Base-by-base conservation (phyloP, 2,113 vertebrate species). In the Stigmatopora argus region DNA sequence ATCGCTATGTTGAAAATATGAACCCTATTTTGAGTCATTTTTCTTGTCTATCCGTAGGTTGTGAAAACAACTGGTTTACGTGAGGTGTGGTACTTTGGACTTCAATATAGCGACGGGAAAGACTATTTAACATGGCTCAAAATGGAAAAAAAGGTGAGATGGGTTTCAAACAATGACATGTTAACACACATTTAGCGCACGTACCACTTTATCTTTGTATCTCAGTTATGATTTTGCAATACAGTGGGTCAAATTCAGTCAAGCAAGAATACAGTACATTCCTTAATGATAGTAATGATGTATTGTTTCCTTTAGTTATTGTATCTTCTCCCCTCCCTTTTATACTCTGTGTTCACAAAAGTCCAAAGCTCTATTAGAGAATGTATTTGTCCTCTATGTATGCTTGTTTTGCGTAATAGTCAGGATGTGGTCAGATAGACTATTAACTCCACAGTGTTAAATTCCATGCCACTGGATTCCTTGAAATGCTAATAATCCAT, bases 81-180 rank as follows among this genome's bases (percentile, higher is more conserved):
- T 66, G 96, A 98, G 81, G 86, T 97, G 23, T 98, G 96, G 96
- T 98, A 96, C 90, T 98, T 96, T 76, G 96, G 96, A 74, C 94
- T 98, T 68, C 96, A 97, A 81, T 94, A 94, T 18, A 86, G 89
- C 63, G 96, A 98, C 75, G 90, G 87, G 79, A 98, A 98, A 89
- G 94, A 94, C 66, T 98, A 93, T 82, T 74, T 83, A 57, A 95
- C 94, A n/a, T 98, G 96, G 96, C 83, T 98, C 79, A 97, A 95
- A 78, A 93, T 98, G 67, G 95, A 98, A 81, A 98, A 98, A 90
- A 98, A 97, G 93, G 96, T 98, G 91, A 88, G 71, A 61, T 44
- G n/a, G 11, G 34, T 41, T 61, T 61, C 2, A 41, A 41, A 14
- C 12, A 13, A 12, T 6, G 11, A 55, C 19, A 19, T 56, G n/a